These are phyloP conservation scores for Enoplosus armatus DNA, from an alignment of 2,797 vertebrate species.

Conservation along the genomic window DNA sequence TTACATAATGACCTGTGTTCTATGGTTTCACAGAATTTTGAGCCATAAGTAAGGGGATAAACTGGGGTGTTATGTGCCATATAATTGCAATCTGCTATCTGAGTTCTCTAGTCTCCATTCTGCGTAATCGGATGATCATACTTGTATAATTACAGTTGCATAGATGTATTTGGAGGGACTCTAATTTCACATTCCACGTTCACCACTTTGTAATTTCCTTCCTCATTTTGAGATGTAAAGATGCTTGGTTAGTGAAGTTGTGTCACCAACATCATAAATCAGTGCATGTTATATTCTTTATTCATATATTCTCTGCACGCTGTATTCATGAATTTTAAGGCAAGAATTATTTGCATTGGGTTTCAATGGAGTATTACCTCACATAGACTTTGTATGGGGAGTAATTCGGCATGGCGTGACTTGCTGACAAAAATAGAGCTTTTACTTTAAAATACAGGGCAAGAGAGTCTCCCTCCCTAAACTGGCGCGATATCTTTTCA, in stretches of 20 bases:
- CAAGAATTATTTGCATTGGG: background rate
- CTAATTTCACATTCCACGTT: conserved; percentile 36
- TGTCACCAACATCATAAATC: conserved; percentile 21
- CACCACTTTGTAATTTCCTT: conserved; percentile 33
- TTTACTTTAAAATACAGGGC: conserved; percentile 29
- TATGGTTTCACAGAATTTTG: conserved; percentile 7
- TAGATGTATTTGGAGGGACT: conserved; percentile 29
- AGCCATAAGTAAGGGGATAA: conserved; percentile 27
- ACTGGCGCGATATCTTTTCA: conserved; percentile 33
- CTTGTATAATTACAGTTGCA: conserved; percentile 29
- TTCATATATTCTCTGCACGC: background rate
- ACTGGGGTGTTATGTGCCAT: conserved; percentile 2
- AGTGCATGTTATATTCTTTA: background rate
- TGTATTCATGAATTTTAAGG: background rate
- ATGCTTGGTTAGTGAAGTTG: background rate
- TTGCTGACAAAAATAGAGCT: conserved; percentile 26
- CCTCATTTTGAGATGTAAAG: conserved; percentile 28
- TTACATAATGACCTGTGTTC: conserved; percentile 22
- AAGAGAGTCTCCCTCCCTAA: background rate
- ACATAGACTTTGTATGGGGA: background rate
- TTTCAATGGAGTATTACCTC: conserved; percentile 1
- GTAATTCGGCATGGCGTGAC: conserved; percentile 13
- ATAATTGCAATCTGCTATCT: conserved; percentile 38
- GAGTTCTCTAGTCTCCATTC: conserved; percentile 3
- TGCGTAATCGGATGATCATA: conserved; percentile 37